Evolutionary conservation across 2,113 vertebrate genomes (phyloP), one percentile per base, ranked within the genome.

Genomic region (Tor tambroides): DNA sequence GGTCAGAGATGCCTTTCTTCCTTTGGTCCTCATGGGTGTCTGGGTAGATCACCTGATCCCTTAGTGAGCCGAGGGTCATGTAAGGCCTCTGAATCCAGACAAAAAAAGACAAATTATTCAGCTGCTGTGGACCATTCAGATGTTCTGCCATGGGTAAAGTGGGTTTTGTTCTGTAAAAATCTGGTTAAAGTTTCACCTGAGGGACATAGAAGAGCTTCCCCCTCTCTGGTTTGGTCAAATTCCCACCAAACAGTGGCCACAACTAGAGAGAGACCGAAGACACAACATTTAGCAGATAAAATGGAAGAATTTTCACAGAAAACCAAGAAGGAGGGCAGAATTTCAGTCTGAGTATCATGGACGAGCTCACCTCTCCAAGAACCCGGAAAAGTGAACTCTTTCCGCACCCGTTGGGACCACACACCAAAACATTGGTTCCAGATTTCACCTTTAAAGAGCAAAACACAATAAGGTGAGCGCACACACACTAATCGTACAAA

Each of bases 131-230:
- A 14, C 32, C 1, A 67, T 54, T 83, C 65, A 43, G 19, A 83
- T 21, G 63, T 67, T 67, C 56, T n/a, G 19, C 15, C 12, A 8
- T 78, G 59, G 26, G 5, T 56, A 49, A 67, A 35, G 46, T 12
- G 41, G 65, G 15, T 6, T 69, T 26, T 69, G 0, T 54, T 69
- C 35, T 54, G 17, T 10, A 81, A 28, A 6, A n/a, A 38, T 49
- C 88, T 93, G 32, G 38, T 35, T 80, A 12, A 14, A 19, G 80
- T 69, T 75, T 74, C 94, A 99, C 98, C 97, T 99, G 98, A 49
- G 98, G 98, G 90, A 99, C 98, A 43, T 99, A 99, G 93, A 99
- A 99, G 54, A 99, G 94, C 86, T 99, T 99, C 71, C 98, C 98
- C 92, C 97, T 95, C 19, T 98, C 96, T 23, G 98, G 98, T 94